A percentile compares a stretch with the other conserved stretches of the same genome.
Evolutionary conservation across 2,113 vertebrate species (phyloP).

Genomic region (Neomonachus schauinslandi): DNA sequence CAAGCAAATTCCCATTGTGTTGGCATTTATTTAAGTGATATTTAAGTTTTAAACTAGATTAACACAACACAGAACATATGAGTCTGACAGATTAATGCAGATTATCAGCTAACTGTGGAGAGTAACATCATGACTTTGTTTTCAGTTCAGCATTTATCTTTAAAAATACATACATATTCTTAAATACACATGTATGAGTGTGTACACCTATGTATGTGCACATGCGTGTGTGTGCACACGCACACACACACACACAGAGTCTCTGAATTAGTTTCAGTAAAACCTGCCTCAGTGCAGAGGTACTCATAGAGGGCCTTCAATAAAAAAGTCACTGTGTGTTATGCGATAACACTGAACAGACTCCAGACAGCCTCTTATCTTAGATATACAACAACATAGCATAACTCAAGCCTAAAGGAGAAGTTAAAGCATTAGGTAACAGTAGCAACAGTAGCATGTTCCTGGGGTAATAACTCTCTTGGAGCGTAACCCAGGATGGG

Average conservation of each 20-base stretch:
- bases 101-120: constrained; percentile 69
- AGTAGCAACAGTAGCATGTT: constrained; percentile 89
- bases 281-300: constrained; percentile 75
- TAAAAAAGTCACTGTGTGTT: constrained; percentile 89
- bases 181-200: background rate
- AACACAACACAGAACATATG: constrained; percentile 33
- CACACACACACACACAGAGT: constrained; percentile 3
- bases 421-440: constrained; percentile 87
- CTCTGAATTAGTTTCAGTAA: constrained; percentile 87
- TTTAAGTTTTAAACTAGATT: constrained; percentile 63
- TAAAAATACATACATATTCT: constrained; percentile 24
- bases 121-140: constrained; percentile 74
- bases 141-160: constrained; percentile 82
- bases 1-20: background rate
- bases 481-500: constrained; percentile 86
- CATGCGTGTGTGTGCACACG: rapidly evolving
- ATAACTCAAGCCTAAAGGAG: constrained; percentile 87
- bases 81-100: constrained; percentile 10
- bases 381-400: constrained; percentile 86
- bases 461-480: constrained; percentile 88
- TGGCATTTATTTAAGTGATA: constrained; percentile 51
- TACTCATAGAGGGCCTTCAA: constrained; percentile 85
- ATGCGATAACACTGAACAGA: constrained; percentile 88
- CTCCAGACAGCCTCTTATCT: constrained; percentile 90
- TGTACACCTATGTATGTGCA: no score